Evolutionary conservation across 1,140 invertebrate genomes (phyloP).

Genomic region (Trichonephila clavipes): DNA sequence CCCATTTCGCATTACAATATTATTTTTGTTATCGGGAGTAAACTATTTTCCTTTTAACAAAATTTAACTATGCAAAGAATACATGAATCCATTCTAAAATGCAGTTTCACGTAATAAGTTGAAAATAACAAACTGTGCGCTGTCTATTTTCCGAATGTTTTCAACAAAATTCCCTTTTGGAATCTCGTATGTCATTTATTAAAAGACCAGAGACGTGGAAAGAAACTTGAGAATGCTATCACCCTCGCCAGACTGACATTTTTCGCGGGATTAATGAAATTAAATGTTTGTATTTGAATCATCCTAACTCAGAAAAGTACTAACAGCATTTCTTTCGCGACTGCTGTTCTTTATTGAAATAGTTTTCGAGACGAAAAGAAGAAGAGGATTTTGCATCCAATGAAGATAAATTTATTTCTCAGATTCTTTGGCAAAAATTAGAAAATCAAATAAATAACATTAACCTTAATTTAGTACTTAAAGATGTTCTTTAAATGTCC

Average conservation of each 20-base stretch:
- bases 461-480: slow-evolving; percentile 67
- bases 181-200: neutral
- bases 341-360: slow-evolving; percentile 24
- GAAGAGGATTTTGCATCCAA: neutral
- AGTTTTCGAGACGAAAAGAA: neutral
- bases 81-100: too few relatives aligned
- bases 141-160: neutral
- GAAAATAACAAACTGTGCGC: too few relatives aligned
- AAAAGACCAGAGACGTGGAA: neutral
- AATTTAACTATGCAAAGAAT: too few relatives aligned
- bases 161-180: neutral
- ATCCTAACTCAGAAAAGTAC: neutral
- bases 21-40: too few relatives aligned
- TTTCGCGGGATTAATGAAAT: slow-evolving; percentile 6
- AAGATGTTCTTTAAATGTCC: slow-evolving; percentile 53
- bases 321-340: neutral
- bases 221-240: neutral
- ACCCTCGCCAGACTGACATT: neutral
- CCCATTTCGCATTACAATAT: too few relatives aligned
- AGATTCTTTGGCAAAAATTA: slow-evolving; percentile 34
- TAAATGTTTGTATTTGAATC: slow-evolving; percentile 33
- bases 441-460: slow-evolving; percentile 66
- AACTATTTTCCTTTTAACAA: too few relatives aligned
- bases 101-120: too few relatives aligned
- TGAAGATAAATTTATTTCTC: slow-evolving; percentile 47